These are phyloP conservation scores for Drosophila helvetica DNA, from an alignment of 2,888 invertebrate genomes.

Conservation along the genomic window DNA sequence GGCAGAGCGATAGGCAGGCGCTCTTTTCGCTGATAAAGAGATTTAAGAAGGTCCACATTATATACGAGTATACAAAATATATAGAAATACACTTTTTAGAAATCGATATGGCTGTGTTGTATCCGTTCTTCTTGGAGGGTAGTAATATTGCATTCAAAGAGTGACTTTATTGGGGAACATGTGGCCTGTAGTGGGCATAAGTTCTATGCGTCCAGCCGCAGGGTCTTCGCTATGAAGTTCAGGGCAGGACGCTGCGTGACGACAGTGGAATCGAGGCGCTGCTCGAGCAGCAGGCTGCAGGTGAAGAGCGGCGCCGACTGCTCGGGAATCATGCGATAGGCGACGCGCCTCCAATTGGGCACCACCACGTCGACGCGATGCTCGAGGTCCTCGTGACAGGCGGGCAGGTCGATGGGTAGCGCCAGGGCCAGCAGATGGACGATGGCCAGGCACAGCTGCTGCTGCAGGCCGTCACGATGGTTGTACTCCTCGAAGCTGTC, in stretches of 20 bases:
- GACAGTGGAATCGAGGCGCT: slow-evolving; percentile 43
- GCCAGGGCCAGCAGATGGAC: slow-evolving; percentile 88
- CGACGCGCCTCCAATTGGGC: slow-evolving; percentile 81
- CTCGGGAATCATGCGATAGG: slow-evolving; percentile 82
- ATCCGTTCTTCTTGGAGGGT: not conserved
- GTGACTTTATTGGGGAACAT: not conserved
- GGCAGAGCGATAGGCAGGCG: not conserved
- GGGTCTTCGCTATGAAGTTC: slow-evolving; percentile 44
- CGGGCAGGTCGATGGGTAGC: slow-evolving; percentile 85
- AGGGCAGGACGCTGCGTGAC: slow-evolving; percentile 51
- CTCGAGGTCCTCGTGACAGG: slow-evolving; percentile 82
- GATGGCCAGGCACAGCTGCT: slow-evolving; percentile 92
- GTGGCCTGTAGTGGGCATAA: not conserved
- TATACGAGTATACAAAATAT: slow-evolving; percentile 30
- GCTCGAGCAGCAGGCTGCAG: slow-evolving; percentile 64
- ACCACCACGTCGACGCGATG: slow-evolving; percentile 74
- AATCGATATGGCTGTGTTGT: slow-evolving; percentile 3
- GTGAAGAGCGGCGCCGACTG: slow-evolving; percentile 79
- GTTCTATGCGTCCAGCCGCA: slow-evolving; percentile 55
- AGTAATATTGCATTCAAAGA: no score
- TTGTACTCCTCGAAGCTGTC: slow-evolving; percentile 93
- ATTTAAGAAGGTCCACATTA: slow-evolving; percentile 28
- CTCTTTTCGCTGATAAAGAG: not conserved
- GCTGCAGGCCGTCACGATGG: slow-evolving; percentile 93
- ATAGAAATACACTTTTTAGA: slow-evolving; percentile 40